Conservation (phyloP, 2,797 vertebrate genomes). For the Ptychadena robeensis region DNA sequence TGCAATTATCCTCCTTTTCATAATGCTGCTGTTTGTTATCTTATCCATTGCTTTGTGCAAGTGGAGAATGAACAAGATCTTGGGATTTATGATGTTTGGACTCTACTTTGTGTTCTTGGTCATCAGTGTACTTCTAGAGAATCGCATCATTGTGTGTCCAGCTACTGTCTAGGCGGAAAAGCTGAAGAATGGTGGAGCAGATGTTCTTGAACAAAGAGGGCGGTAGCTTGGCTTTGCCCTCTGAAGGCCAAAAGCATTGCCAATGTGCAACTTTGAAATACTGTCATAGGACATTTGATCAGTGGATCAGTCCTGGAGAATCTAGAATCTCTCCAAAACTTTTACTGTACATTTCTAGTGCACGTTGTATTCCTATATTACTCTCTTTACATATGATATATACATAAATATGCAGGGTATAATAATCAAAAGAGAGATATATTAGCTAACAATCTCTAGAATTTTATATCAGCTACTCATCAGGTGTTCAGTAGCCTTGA, state of each 20-base stretch:
- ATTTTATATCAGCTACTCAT: constrained; percentile 20
- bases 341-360: constrained; percentile 48
- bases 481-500: constrained; percentile 47
- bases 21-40: constrained; percentile 98
- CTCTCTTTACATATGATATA: constrained; percentile 54
- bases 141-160: constrained; percentile 89
- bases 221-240: constrained; percentile 9
- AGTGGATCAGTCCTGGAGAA: constrained; percentile 40
- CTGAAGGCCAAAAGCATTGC: constrained; percentile 31
- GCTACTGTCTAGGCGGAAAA: constrained; percentile 82
- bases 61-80: constrained; percentile 95
- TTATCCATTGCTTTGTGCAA: constrained; percentile 92
- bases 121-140: constrained; percentile 93
- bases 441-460: constrained; percentile 46
- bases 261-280: background rate
- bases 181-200: constrained; percentile 17
- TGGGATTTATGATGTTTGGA: constrained; percentile 91
- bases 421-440: constrained; percentile 41
- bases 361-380: constrained; percentile 53
- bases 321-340: constrained; percentile 49
- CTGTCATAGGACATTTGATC: constrained; percentile 25
- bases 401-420: constrained; percentile 52
- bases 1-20: constrained; percentile 96
- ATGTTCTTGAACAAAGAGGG: constrained; percentile 13
- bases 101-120: constrained; percentile 95